Conservation (phyloP, 2,888 invertebrate species). For the Pecten maximus region DNA sequence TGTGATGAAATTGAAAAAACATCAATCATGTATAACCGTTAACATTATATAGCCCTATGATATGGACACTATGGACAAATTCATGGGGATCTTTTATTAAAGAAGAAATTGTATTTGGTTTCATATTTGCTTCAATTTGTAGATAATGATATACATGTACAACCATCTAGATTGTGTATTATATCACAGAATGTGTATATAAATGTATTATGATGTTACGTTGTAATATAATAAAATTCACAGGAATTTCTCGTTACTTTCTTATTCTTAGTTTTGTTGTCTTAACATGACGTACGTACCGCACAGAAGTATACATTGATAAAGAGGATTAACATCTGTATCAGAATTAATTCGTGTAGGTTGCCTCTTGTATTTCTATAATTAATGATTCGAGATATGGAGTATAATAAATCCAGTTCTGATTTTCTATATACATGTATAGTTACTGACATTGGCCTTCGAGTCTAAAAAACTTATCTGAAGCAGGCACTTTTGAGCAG, state of each 20-base stretch:
- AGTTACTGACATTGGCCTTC: too few relatives aligned
- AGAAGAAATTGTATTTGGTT: background rate
- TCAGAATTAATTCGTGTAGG: too few relatives aligned
- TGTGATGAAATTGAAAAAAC: background rate
- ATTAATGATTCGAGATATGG: too few relatives aligned
- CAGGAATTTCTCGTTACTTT: background rate
- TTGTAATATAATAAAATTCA: constrained; percentile 26
- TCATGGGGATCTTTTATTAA: background rate
- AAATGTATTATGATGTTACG: constrained; percentile 31
- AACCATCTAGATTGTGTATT: constrained; percentile 4
- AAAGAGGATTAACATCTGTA: too few relatives aligned
- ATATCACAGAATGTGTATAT: background rate
- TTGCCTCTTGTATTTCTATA: too few relatives aligned
- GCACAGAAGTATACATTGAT: too few relatives aligned
- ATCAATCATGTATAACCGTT: background rate
- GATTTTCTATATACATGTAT: too few relatives aligned
- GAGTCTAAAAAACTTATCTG: too few relatives aligned
- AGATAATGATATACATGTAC: constrained; percentile 3
- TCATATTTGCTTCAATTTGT: constrained; percentile 24
- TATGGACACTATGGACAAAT: background rate
- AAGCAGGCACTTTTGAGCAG: too few relatives aligned
- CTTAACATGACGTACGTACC: too few relatives aligned
- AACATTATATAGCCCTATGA: background rate
- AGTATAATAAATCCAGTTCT: too few relatives aligned
- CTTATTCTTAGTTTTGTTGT: too few relatives aligned